Evolutionary conservation across 1,140 invertebrate genomes (phyloP).

Genomic region (Drosophila miranda): DNA sequence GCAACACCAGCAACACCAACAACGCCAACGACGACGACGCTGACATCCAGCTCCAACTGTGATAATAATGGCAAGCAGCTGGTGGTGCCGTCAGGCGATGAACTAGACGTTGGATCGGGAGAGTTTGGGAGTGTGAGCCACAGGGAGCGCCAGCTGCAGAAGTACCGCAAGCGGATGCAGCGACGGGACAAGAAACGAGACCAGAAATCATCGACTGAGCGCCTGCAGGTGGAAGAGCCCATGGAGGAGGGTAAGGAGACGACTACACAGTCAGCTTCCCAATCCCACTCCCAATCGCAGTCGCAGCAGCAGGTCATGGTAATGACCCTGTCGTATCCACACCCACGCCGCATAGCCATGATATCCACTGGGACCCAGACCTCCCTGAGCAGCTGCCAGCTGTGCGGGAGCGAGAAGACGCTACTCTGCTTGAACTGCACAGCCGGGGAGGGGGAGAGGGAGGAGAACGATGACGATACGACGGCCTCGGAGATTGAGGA

Average conservation of each 20-base stretch:
- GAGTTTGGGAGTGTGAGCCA: constrained; percentile 47
- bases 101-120: constrained; percentile 31
- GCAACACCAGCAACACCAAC: constrained; percentile 30
- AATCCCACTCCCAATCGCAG: constrained; percentile 7
- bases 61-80: constrained; percentile 37
- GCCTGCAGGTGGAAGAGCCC: constrained; percentile 37
- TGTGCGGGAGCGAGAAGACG: constrained; percentile 77
- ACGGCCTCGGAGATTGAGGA: constrained; percentile 72
- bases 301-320: constrained; percentile 33
- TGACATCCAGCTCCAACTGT: constrained; percentile 51
- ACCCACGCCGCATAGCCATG: constrained; percentile 64
- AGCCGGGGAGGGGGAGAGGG: constrained; percentile 6
- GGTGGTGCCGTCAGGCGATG: constrained; percentile 20
- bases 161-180: constrained; percentile 80
- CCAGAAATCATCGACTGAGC: constrained; percentile 44
- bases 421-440: constrained; percentile 76
- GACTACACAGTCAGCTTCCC: background rate
- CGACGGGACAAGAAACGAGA: constrained; percentile 77
- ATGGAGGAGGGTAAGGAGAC: constrained; percentile 62
- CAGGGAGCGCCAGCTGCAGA: constrained; percentile 75
- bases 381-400: constrained; percentile 65
- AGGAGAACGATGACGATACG: constrained; percentile 30
- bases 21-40: constrained; percentile 12
- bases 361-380: constrained; percentile 81
- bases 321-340: constrained; percentile 22